These are phyloP conservation scores for Nyctibius bracteatus DNA, from an alignment of 2,113 vertebrate genomes.

Conservation along the genomic window DNA sequence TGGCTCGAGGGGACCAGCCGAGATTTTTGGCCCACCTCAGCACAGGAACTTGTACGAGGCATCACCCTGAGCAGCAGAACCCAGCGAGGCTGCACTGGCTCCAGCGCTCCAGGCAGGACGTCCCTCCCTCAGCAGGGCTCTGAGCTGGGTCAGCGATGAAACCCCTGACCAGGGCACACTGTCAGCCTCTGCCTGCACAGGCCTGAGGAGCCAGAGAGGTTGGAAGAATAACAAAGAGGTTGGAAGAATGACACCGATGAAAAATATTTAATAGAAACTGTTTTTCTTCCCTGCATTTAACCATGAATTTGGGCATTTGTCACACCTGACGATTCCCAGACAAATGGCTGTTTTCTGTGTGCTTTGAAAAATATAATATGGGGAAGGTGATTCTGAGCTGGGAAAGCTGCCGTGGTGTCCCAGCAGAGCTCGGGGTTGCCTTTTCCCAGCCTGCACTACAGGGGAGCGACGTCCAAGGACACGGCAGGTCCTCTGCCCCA, in stretches of 20 bases:
- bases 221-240: not conserved
- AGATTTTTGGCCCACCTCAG: not conserved
- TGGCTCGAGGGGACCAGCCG: fast-evolving
- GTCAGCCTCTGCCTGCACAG: not conserved
- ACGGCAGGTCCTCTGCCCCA: not conserved
- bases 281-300: not conserved
- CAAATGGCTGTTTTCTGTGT: not conserved
- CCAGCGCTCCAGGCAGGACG: not conserved
- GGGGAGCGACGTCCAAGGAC: not conserved
- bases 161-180: not conserved
- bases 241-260: not conserved
- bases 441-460: not conserved
- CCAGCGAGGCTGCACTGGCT: fast-evolving
- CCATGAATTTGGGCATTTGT: not conserved
- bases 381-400: not conserved
- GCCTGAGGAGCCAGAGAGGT: not conserved
- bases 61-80: no score
- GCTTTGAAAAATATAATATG: not conserved
- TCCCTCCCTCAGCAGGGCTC: no score
- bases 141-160: no score
- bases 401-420: not conserved
- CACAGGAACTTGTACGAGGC: not conserved
- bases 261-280: not conserved
- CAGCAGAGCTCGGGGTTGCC: not conserved
- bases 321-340: not conserved